phyloP scores from a whole-genome alignment of 2,888 invertebrate species.

The Dicyrtomina minuta region DNA sequence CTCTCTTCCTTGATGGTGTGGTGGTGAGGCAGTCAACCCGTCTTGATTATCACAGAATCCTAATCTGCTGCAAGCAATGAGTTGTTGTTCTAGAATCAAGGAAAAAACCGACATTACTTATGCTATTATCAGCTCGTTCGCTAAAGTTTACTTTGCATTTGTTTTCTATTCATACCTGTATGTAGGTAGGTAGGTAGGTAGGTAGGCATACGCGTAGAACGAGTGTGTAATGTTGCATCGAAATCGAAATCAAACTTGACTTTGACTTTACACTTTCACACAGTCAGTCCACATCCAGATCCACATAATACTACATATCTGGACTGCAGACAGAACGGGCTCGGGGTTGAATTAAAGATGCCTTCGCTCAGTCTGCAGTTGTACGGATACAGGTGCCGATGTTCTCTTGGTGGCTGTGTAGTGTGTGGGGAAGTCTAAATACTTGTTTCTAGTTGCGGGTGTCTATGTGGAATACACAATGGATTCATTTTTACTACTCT shows the following conservation, averaged over 20 bases:
- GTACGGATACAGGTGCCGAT: neutral
- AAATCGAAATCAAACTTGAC: no score
- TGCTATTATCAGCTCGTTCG: slow-evolving; percentile 34
- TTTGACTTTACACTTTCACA: no score
- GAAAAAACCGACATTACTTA: slow-evolving; percentile 24
- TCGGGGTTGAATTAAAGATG: neutral
- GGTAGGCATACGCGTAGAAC: no score
- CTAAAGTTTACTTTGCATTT: slow-evolving; percentile 26
- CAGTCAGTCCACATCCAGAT: no score
- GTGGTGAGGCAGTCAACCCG: slow-evolving; percentile 23
- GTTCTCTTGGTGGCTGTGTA: neutral
- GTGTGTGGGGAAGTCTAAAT: neutral
- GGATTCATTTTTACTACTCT: no score
- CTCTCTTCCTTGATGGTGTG: slow-evolving; percentile 9
- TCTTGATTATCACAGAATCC: slow-evolving; percentile 33
- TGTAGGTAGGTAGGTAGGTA: neutral
- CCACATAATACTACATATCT: neutral
- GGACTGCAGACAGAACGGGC: neutral
- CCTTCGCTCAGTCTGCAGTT: neutral
- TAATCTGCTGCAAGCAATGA: slow-evolving; percentile 31
- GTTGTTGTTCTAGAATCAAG: slow-evolving; percentile 19
- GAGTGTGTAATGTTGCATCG: no score
- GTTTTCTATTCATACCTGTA: neutral
- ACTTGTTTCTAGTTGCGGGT: slow-evolving; percentile 7
- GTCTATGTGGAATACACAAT: neutral